These are phyloP conservation scores for Tenebrosternarchus preto DNA, from an alignment of 2,113 vertebrate genomes.

Conservation along the genomic window DNA sequence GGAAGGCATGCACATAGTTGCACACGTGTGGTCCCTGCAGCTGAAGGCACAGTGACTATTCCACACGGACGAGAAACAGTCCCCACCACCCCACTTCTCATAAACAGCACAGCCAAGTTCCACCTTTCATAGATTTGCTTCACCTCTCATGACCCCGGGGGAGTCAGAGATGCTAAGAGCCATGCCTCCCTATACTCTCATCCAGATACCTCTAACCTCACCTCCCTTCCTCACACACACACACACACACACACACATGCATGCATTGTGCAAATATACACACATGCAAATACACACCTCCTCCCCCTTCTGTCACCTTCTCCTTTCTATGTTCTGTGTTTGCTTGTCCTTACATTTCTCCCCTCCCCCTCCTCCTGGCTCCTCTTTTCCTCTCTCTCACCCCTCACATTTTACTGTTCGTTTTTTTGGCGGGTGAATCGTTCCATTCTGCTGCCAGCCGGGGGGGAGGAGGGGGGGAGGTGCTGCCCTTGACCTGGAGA, in stretches of 20 bases:
- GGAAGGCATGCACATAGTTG: slow-evolving; percentile 51
- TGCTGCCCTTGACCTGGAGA: slow-evolving; percentile 24
- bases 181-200: slow-evolving; percentile 29
- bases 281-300: too few species aligned
- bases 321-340: background rate
- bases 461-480: background rate
- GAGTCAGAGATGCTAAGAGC: slow-evolving; percentile 55
- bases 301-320: background rate
- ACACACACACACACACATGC: background rate
- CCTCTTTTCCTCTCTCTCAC: background rate
- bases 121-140: slow-evolving; percentile 46
- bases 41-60: slow-evolving; percentile 75
- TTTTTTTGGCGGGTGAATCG: background rate
- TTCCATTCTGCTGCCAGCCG: background rate
- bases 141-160: slow-evolving; percentile 57
- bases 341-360: background rate
- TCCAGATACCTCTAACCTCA: slow-evolving; percentile 27
- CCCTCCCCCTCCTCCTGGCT: background rate
- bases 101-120: slow-evolving; percentile 55
- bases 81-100: slow-evolving; percentile 63
- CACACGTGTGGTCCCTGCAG: slow-evolving; percentile 62
- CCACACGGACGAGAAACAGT: slow-evolving; percentile 79
- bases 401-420: background rate
- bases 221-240: background rate
- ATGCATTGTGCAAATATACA: too few species aligned